phyloP scores from a whole-genome alignment of 2,888 invertebrate genomes.

The Callyntrura sp. region DNA sequence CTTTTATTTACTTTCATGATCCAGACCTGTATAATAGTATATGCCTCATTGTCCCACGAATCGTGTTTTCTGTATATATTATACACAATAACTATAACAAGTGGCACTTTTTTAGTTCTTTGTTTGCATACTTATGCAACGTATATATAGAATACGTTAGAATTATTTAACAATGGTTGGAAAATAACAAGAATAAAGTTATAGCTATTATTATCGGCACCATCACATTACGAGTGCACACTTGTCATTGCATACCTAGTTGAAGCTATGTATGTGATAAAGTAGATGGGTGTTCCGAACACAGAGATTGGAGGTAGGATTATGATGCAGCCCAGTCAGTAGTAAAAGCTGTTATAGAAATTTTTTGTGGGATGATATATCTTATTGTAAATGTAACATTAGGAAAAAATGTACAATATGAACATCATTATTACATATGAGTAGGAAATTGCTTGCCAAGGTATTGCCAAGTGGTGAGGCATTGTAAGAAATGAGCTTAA shows the following conservation, averaged over 20 bases:
- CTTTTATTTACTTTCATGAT: conserved; percentile 22
- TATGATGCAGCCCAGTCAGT: neutral
- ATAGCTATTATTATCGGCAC: neutral
- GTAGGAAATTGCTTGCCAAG: conserved; percentile 32
- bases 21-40: too few relatives aligned
- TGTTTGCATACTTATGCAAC: too few relatives aligned
- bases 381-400: conserved; percentile 41
- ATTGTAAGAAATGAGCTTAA: conserved; percentile 19
- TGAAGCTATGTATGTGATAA: conserved; percentile 28
- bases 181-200: conserved; percentile 53
- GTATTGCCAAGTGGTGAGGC: too few relatives aligned
- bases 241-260: too few relatives aligned
- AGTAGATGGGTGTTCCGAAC: conserved; percentile 1
- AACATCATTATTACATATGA: conserved; percentile 5
- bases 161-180: neutral
- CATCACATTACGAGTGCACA: conserved; percentile 13
- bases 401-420: too few relatives aligned
- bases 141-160: conserved; percentile 6
- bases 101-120: conserved; percentile 1
- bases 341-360: neutral
- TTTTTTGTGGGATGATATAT: too few relatives aligned
- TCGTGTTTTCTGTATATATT: too few relatives aligned
- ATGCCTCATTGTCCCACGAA: too few relatives aligned
- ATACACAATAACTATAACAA: conserved; percentile 6
- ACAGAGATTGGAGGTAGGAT: conserved; percentile 40